These are phyloP conservation scores for Syndactyla subalaris DNA, from an alignment of 2,797 vertebrate genomes.

Conservation along the genomic window DNA sequence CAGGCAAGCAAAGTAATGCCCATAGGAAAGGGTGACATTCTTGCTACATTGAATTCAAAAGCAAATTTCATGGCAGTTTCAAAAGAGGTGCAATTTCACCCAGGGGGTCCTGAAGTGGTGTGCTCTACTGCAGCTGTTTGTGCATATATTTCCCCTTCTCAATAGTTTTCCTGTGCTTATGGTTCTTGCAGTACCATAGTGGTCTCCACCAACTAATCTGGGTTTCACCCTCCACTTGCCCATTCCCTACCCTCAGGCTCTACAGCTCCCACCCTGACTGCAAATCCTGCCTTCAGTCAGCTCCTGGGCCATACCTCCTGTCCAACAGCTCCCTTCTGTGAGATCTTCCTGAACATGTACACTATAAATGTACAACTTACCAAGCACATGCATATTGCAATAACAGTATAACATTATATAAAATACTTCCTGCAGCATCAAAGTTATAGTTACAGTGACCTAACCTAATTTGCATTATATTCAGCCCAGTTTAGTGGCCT, in stretches of 20 bases:
- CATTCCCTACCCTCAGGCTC: neutral
- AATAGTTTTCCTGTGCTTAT: neutral
- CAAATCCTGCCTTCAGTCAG: neutral
- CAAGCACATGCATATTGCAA: neutral
- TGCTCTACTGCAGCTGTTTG: neutral
- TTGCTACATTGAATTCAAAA: neutral
- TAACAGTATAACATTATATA: neutral
- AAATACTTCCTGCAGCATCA: neutral
- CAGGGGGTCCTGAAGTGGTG: neutral
- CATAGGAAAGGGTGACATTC: neutral
- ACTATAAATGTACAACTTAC: neutral
- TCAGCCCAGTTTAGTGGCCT: neutral
- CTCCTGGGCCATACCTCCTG: neutral
- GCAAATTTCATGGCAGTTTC: neutral
- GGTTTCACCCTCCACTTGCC: neutral
- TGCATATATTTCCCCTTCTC: neutral
- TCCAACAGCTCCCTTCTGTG: rapidly evolving
- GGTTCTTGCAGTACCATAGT: neutral
- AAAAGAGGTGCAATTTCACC: neutral
- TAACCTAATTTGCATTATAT: neutral
- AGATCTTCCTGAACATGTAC: neutral
- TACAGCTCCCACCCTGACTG: neutral
- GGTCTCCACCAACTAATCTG: neutral
- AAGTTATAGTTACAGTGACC: neutral
- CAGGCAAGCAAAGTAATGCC: neutral